Base-by-base conservation (phyloP, 2,113 vertebrate species). In the Chlorocebus sabaeus region DNA sequence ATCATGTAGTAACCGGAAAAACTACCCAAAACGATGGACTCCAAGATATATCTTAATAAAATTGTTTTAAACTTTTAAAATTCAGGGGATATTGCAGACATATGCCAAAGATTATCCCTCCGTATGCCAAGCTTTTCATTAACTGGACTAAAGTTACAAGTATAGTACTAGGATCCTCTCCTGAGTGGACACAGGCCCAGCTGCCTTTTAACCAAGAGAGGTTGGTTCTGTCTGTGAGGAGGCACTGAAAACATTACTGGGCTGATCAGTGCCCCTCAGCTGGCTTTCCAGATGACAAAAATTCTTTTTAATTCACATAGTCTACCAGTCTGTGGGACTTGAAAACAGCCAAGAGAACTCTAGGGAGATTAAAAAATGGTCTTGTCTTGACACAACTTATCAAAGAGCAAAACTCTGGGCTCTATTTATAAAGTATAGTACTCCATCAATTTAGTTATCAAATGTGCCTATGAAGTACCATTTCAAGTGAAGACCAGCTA, bases 11-110 rank as follows among this genome's bases (percentile, higher is more conserved):
- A 20, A 90, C 64, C 38, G 5, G 10, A 89, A 92, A 96, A 78
- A 96, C 1, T 57, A 79, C 40, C n/a, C 27, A 80, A 48, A 25
- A 5, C 50, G 12, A 78, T 55, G 10, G 40, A 80, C 40, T 83
- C 13, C 1, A 93, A 70, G 17, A 82, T 18, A 78, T 84, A 20
- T 22, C 10, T 52, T 64, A 68, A 23, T 80, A 83, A 96, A 97
- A 92, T 92, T 79, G 83, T 61, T 61, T 76, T 93, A 92, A 92
- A 61, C 16, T 92, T 91, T 95, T 82, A 94, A 97, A 91, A 80
- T 57, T 43, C 25, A 59, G 30, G 89, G 35, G 18, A 82, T 52
- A 67, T 57, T 93, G 18, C 18, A 55, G 14, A 55, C 52, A 75
- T 48, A 79, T n/a, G 27, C 25, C 61, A 87, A 75, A 91, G 50